Evolutionary conservation across 2,888 invertebrate genomes (phyloP).

Genomic region (Taenaris catops): DNA sequence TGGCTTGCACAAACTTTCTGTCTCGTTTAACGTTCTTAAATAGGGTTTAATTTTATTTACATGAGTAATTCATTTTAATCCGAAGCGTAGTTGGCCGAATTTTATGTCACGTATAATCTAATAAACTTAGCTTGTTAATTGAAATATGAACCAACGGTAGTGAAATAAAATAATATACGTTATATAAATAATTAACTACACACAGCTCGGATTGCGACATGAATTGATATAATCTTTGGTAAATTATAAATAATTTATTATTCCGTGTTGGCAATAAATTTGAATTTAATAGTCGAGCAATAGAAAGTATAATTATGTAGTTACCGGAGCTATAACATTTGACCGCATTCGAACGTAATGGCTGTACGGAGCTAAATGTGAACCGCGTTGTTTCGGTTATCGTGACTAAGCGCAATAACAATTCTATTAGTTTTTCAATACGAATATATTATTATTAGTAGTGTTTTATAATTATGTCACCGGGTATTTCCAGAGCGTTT

Average conservation of each 20-base stretch:
- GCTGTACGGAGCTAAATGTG: constrained; percentile 30
- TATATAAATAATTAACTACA: constrained; percentile 5
- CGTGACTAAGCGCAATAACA: constrained; percentile 57
- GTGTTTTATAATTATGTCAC: constrained; percentile 14
- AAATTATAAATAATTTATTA: constrained; percentile 22
- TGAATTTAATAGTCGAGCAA: constrained; percentile 42
- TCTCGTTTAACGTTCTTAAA: too few relatives aligned
- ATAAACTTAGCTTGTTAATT: too few relatives aligned
- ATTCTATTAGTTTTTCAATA: constrained; percentile 54
- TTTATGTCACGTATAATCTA: too few relatives aligned
- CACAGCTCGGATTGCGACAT: constrained; percentile 9
- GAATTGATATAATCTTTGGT: constrained; percentile 15
- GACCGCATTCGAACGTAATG: constrained; percentile 43
- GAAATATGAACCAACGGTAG: too few relatives aligned
- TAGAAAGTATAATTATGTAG: constrained; percentile 47
- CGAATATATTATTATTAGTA: constrained; percentile 15
- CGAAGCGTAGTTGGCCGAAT: too few relatives aligned
- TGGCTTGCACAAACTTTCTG: too few relatives aligned
- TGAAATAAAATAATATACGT: constrained; percentile 3
- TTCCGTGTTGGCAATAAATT: constrained; percentile 24
- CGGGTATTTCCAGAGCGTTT: constrained; percentile 11
- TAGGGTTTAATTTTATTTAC: too few relatives aligned
- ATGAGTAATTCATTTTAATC: too few relatives aligned
- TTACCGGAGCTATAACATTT: constrained; percentile 41
- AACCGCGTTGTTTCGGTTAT: constrained; percentile 45